These are phyloP conservation scores for Oceanodroma tethys DNA, from an alignment of 2,113 vertebrate species.

Conservation along the genomic window DNA sequence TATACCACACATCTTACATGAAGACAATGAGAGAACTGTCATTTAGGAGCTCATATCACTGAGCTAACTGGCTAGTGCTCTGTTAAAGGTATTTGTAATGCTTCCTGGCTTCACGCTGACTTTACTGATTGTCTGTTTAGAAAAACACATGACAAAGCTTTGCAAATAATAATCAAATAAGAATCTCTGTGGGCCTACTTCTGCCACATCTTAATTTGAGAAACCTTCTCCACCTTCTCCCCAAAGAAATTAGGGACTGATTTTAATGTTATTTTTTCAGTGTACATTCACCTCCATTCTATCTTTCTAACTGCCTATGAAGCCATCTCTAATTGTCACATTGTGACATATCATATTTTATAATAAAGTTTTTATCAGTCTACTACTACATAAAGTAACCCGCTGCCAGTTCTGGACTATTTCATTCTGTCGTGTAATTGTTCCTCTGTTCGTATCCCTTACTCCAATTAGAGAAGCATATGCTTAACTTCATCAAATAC, in stretches of 20 bases:
- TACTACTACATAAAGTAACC: background rate
- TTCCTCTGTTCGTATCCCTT: background rate
- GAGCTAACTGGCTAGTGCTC: background rate
- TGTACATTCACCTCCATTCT: background rate
- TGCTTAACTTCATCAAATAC: background rate
- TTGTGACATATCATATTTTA: background rate
- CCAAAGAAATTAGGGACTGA: background rate
- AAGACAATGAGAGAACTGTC: background rate
- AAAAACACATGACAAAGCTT: background rate
- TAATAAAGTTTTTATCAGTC: background rate
- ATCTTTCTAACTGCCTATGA: background rate
- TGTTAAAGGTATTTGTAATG: background rate
- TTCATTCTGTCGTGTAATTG: background rate
- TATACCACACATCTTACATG: background rate
- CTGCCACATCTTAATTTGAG: background rate
- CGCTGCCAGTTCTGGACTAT: background rate
- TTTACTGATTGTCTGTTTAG: background rate
- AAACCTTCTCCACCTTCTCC: background rate
- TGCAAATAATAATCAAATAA: background rate
- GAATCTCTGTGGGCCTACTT: background rate
- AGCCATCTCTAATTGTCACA: background rate
- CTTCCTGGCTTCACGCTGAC: background rate
- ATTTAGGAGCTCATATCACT: background rate
- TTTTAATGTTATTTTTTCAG: background rate
- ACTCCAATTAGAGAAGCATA: background rate